Evolutionary conservation across 2,888 invertebrate genomes (phyloP), one percentile per base, ranked within the genome.

Genomic region (Rhagonycha lutea): DNA sequence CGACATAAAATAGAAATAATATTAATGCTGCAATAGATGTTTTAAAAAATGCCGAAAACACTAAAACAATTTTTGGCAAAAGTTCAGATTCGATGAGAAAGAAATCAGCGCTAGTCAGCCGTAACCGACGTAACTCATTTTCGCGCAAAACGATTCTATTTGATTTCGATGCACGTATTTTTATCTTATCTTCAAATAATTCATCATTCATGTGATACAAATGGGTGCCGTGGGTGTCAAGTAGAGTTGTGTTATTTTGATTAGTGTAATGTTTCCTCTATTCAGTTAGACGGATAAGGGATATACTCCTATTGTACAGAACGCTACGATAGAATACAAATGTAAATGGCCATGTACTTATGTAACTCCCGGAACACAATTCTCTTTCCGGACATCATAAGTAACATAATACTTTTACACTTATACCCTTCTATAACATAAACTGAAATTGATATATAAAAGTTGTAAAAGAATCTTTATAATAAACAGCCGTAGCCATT

Each of bases 161-260:
- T 79, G 79, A 80, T 84, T 86, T 84, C 85, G 78, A 78, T 79
- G 83, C 86, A 85, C 85, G 86, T 85, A 85, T 83, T 84, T 85
- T 85, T 84, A 82, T 84, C 83, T 84, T 85, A 85, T 85, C 84
- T 84, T 82, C 81, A 81, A 82, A 83, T 84, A 85, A 86, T 86
- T 86, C 85, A 85, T 85, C 85, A 86, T 85, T 85, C 84, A 81
- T 82, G 82, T 80, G 82, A 83, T 84, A 84, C 83, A 85, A 85
- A 83, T 82, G 83, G 83, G 79, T 79, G 81, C 81, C 82, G 79
- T 75, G 83, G 83, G 84, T 84, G 84, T 84, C 83, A 84, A 84
- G 84, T 84, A 80, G 81, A 83, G 82, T 83, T 83, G 83, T 84
- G 83, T 84, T 84, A 84, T 84, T 85, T 84, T 84, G 84, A 85